Evolutionary conservation across 2,113 vertebrate genomes (phyloP).

Genomic region (Scomber scombrus): DNA sequence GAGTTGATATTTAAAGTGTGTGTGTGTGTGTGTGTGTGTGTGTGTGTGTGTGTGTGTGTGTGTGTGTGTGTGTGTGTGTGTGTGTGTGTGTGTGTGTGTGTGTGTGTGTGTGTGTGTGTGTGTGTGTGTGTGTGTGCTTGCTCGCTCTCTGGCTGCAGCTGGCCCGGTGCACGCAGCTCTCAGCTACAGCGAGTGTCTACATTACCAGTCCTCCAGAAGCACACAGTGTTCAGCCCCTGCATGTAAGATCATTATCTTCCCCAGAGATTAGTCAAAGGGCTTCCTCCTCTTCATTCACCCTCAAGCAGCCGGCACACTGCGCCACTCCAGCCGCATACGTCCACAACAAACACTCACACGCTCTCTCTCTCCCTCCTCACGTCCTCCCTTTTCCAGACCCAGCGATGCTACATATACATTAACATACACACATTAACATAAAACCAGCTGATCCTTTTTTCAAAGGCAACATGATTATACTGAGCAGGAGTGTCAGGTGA

Average conservation of each 20-base stretch:
- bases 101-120: too few relatives aligned
- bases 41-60: too few relatives aligned
- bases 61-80: too few relatives aligned
- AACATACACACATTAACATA: background rate
- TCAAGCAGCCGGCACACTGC: conserved; percentile 62
- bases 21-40: background rate
- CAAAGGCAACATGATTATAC: background rate
- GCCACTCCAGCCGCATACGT: conserved; percentile 60
- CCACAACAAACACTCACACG: conserved; percentile 51
- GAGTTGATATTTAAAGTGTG: background rate
- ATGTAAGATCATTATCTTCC: conserved; percentile 70
- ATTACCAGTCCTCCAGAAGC: conserved; percentile 54
- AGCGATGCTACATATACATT: background rate
- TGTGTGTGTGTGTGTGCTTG: too few relatives aligned
- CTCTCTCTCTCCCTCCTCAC: background rate
- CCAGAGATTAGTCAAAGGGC: conserved; percentile 70
- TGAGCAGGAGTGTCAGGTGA: background rate
- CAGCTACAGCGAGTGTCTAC: conserved; percentile 6
- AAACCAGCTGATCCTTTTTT: conserved; percentile 11
- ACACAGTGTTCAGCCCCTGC: conserved; percentile 44
- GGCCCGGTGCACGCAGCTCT: conserved; percentile 4
- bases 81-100: too few relatives aligned
- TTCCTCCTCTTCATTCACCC: conserved; percentile 68
- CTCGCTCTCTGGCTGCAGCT: conserved; percentile 24
- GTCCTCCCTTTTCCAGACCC: background rate